phyloP scores from a whole-genome alignment of 2,797 vertebrate genomes.

The Meda fulgida region DNA sequence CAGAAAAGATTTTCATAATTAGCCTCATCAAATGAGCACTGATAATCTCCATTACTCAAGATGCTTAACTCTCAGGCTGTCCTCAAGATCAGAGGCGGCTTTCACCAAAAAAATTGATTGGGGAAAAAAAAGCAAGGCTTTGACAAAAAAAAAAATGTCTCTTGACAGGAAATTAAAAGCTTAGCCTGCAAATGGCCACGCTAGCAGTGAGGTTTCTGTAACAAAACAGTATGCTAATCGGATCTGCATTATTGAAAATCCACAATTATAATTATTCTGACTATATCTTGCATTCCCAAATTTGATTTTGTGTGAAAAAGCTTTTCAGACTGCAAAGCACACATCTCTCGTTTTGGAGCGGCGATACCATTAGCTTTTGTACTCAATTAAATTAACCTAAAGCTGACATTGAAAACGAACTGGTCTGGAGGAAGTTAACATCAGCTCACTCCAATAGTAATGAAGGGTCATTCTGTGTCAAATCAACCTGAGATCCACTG shows the following conservation, averaged over 20 bases:
- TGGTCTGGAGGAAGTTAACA: neutral
- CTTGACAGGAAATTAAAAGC: constrained; percentile 66
- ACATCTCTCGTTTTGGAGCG: constrained; percentile 10
- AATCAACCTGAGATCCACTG: neutral
- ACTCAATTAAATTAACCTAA: constrained; percentile 3
- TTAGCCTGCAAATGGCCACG: constrained; percentile 58
- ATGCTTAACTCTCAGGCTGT: constrained; percentile 23
- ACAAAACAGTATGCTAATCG: constrained; percentile 62
- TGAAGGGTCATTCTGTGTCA: neutral
- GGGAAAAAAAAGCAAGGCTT: neutral
- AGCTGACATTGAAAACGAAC: neutral
- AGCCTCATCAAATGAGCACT: constrained; percentile 26
- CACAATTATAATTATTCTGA: constrained; percentile 60
- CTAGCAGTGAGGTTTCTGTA: constrained; percentile 58
- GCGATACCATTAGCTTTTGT: constrained; percentile 32
- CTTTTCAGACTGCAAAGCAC: constrained; percentile 54
- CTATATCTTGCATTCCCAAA: constrained; percentile 62
- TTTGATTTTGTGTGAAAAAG: constrained; percentile 66
- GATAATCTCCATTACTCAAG: constrained; percentile 28
- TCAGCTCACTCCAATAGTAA: neutral
- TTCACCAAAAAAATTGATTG: constrained; percentile 53
- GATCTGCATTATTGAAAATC: constrained; percentile 66
- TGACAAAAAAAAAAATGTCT: constrained; percentile 41
- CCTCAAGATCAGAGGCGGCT: constrained; percentile 19
- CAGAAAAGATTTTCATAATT: constrained; percentile 28